These are phyloP conservation scores for Typhlichthys subterraneus DNA, from an alignment of 2,797 vertebrate species.

Conservation along the genomic window DNA sequence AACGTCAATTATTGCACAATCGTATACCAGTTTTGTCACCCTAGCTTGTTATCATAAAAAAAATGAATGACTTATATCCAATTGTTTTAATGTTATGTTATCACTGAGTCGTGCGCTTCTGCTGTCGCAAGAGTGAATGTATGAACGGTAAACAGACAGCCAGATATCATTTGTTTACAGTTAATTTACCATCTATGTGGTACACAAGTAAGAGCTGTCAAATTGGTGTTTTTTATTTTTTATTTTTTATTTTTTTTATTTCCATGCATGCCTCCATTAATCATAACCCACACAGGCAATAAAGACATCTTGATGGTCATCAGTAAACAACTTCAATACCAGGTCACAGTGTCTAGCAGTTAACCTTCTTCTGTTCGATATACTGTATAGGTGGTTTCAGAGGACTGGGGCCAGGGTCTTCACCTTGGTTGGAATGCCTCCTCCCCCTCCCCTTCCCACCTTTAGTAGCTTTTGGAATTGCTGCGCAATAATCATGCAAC, in stretches of 20 bases:
- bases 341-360: slow-evolving; percentile 71
- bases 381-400: slow-evolving; percentile 31
- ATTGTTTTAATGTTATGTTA: too few relatives aligned
- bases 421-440: slow-evolving; percentile 62
- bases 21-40: too few relatives aligned
- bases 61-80: too few relatives aligned
- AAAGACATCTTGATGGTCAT: slow-evolving; percentile 77
- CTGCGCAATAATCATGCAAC: slow-evolving; percentile 77
- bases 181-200: slow-evolving; percentile 30
- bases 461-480: slow-evolving; percentile 64
- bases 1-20: too few relatives aligned
- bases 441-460: slow-evolving; percentile 26
- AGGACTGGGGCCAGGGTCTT: slow-evolving; percentile 41
- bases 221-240: too few relatives aligned
- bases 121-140: too few relatives aligned
- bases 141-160: neutral
- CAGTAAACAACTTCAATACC: slow-evolving; percentile 74
- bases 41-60: too few relatives aligned
- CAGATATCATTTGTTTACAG: slow-evolving; percentile 37
- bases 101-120: too few relatives aligned
- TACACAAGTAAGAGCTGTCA: too few relatives aligned
- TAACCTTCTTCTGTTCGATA: slow-evolving; percentile 73
- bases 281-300: slow-evolving; percentile 62
- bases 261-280: slow-evolving; percentile 60
- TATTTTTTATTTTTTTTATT: slow-evolving; percentile 6